Evolutionary conservation across 2,888 invertebrate species (phyloP).

Genomic region (Cantharis lateralis): DNA sequence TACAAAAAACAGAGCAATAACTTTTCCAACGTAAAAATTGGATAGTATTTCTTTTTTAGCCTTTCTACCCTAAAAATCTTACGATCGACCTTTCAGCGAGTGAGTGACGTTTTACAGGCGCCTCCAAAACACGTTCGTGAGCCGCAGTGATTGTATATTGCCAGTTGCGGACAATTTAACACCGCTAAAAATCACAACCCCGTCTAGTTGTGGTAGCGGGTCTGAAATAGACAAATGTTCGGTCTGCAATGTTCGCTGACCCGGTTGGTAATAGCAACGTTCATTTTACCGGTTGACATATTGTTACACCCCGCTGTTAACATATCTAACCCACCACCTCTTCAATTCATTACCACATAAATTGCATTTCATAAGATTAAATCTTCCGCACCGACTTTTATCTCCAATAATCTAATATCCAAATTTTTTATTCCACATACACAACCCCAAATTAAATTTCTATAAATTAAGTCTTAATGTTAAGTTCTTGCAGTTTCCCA

Average conservation of each 20-base stretch:
- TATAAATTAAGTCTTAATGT: background rate
- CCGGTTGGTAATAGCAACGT: constrained; percentile 33
- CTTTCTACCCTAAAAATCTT: constrained; percentile 21
- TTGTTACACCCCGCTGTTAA: constrained; percentile 33
- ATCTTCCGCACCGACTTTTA: background rate
- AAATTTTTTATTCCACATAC: background rate
- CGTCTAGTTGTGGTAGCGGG: constrained; percentile 34
- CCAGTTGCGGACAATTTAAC: constrained; percentile 39
- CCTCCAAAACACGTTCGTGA: constrained; percentile 20
- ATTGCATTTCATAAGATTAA: constrained; percentile 25
- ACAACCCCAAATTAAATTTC: background rate
- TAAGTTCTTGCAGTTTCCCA: background rate
- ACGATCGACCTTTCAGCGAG: constrained; percentile 29
- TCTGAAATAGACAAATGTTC: constrained; percentile 41
- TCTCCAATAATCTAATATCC: background rate
- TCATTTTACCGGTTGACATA: constrained; percentile 34
- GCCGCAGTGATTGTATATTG: constrained; percentile 36
- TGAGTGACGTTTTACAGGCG: constrained; percentile 28
- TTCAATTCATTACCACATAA: constrained; percentile 27
- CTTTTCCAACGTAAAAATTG: constrained; percentile 1
- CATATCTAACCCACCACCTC: constrained; percentile 27
- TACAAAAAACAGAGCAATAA: background rate
- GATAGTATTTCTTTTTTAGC: background rate
- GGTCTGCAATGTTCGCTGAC: constrained; percentile 38
- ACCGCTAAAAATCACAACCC: constrained; percentile 37